phyloP scores from a whole-genome alignment of 2,888 invertebrate genomes.

The Leucophora obtusa region DNA sequence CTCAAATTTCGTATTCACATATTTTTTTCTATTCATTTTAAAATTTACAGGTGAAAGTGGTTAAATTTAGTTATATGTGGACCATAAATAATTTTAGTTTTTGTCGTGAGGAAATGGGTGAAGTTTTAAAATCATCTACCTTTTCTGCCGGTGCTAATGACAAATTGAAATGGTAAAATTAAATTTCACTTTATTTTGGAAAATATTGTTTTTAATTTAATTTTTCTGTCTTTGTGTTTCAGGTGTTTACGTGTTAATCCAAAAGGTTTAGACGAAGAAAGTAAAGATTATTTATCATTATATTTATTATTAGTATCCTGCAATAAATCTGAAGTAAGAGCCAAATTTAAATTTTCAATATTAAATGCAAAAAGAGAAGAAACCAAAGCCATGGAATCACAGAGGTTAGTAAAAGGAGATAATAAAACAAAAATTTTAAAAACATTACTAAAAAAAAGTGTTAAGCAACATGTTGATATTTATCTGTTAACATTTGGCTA shows the following conservation, averaged over 20 bases:
- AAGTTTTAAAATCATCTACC: constrained; percentile 99
- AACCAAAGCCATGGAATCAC: constrained; percentile 99
- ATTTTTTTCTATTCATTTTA: constrained; percentile 2
- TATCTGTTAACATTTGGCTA: neutral
- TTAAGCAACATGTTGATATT: neutral
- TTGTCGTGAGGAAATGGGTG: constrained; percentile 99
- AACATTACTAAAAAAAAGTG: neutral
- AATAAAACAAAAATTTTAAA: neutral
- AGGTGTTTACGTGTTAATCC: constrained; percentile 99
- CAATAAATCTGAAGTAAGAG: constrained; percentile 99
- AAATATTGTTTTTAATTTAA: no score
- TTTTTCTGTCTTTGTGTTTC: neutral
- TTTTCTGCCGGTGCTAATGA: constrained; percentile 99
- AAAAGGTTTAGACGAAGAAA: constrained; percentile 99
- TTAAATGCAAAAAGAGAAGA: constrained; percentile 99
- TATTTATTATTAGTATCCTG: constrained; percentile 99
- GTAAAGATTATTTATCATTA: constrained; percentile 99
- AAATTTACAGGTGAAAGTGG: constrained; percentile 96
- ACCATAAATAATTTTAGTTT: constrained; percentile 99
- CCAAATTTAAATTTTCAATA: constrained; percentile 99
- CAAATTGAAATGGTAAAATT: constrained; percentile 96
- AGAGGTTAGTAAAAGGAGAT: constrained; percentile 76
- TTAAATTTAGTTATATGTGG: constrained; percentile 99
- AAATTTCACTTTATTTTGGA: no score
- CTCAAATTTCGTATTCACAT: neutral